These are phyloP conservation scores for Bufo bufo DNA, from an alignment of 2,113 vertebrate genomes.

Conservation along the genomic window DNA sequence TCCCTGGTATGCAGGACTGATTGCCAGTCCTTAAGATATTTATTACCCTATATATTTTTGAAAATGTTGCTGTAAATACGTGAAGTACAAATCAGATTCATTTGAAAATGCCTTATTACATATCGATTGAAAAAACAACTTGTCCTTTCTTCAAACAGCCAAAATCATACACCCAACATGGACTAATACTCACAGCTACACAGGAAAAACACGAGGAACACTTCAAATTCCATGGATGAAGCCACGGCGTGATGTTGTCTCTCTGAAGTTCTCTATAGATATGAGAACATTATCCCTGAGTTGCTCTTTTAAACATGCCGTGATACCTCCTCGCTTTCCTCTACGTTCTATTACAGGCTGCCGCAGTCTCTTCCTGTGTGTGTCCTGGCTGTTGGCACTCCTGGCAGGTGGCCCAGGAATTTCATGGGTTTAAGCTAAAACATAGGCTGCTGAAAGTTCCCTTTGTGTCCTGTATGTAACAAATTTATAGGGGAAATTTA, in stretches of 20 bases:
- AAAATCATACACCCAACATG: neutral
- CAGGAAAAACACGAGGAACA: neutral
- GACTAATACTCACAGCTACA: neutral
- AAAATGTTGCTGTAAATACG: too few relatives aligned
- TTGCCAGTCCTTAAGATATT: too few relatives aligned
- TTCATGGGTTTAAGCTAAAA: neutral
- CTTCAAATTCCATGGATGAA: neutral
- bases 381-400: conserved; percentile 22
- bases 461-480: neutral
- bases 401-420: conserved; percentile 29
- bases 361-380: conserved; percentile 17
- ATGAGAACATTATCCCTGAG: neutral
- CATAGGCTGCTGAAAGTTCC: neutral
- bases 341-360: neutral
- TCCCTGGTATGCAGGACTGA: too few relatives aligned
- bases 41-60: too few relatives aligned
- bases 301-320: neutral
- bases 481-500: neutral
- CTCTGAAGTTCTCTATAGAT: neutral
- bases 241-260: neutral
- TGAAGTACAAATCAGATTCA: too few relatives aligned
- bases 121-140: too few relatives aligned
- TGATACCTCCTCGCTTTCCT: neutral
- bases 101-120: too few relatives aligned
- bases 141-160: too few relatives aligned